phyloP scores from a whole-genome alignment of 1,140 invertebrate species.

The Drosophila burlai region DNA sequence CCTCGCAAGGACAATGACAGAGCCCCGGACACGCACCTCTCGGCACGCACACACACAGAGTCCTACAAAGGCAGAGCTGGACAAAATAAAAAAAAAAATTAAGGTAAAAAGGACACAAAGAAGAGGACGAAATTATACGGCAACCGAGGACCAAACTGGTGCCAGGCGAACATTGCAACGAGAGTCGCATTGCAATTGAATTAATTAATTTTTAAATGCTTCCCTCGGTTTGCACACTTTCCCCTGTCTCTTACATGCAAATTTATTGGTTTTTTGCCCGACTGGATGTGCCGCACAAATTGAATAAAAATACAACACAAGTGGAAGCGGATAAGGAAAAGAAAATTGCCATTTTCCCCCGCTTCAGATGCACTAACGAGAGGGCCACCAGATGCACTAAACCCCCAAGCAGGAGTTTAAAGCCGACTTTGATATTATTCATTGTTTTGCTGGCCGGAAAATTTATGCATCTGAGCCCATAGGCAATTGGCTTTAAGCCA shows the following conservation, averaged over 20 bases:
- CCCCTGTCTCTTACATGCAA: conserved; percentile 63
- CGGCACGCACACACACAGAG: not conserved
- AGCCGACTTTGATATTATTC: conserved; percentile 10
- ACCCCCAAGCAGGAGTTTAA: not conserved
- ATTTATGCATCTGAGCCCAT: not conserved
- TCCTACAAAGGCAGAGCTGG: conserved; percentile 7
- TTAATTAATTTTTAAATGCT: conserved; percentile 76
- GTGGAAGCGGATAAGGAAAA: conserved; percentile 26
- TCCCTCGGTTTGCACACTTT: conserved; percentile 44
- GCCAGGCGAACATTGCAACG: conserved; percentile 35
- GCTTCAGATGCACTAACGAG: conserved; percentile 6
- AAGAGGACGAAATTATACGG: conserved; percentile 60
- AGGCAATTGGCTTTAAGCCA: conserved; percentile 6
- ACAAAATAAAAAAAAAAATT: not conserved
- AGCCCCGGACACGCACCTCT: conserved; percentile 34
- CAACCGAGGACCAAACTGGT: conserved; percentile 3
- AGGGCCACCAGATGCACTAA: not conserved
- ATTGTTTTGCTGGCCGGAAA: conserved; percentile 13
- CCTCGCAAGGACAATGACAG: conserved; percentile 52
- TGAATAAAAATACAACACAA: conserved; percentile 56
- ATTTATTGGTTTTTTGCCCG: conserved; percentile 63
- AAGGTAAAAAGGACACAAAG: conserved; percentile 36
- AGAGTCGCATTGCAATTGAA: conserved; percentile 67
- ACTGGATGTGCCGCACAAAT: conserved; percentile 47
- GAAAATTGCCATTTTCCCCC: conserved; percentile 31